Percentiles rank a stretch among this genome's conserved stretches.
Conservation (phyloP, 2,113 vertebrate species). For the Cryptoleucopteryx plumbea region DNA sequence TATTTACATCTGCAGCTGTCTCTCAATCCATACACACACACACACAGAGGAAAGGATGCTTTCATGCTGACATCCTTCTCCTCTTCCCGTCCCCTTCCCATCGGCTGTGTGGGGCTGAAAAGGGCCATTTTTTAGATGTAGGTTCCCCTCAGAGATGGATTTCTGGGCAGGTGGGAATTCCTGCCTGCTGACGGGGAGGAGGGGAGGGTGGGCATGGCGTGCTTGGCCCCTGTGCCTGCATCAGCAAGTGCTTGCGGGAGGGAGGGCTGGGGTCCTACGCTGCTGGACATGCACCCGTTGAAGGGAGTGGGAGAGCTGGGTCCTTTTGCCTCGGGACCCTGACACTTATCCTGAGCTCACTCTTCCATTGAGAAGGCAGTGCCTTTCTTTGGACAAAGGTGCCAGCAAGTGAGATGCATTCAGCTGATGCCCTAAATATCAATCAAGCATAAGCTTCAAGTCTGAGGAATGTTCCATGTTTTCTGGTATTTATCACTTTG, state of each 20-base stretch:
- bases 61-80: not conserved
- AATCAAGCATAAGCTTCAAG: not conserved
- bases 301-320: not conserved
- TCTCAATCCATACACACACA: not conserved
- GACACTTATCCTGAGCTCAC: accelerated
- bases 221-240: not conserved
- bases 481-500: not conserved
- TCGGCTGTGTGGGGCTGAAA: not conserved
- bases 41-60: not conserved
- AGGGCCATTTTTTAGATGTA: not conserved
- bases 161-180: accelerated
- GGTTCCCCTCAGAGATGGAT: not conserved
- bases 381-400: not conserved
- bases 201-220: not conserved
- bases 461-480: not conserved
- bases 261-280: not conserved
- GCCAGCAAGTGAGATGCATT: not conserved
- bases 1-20: not conserved
- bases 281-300: accelerated
- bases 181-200: accelerated
- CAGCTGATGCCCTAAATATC: not conserved
- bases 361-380: not conserved
- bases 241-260: accelerated
- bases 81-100: not conserved
- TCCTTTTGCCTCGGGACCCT: not conserved